Percentiles rank a stretch among this genome's conserved stretches.
Evolutionary conservation across 2,888 invertebrate genomes (phyloP).

Genomic region (Schizaphis graminum): DNA sequence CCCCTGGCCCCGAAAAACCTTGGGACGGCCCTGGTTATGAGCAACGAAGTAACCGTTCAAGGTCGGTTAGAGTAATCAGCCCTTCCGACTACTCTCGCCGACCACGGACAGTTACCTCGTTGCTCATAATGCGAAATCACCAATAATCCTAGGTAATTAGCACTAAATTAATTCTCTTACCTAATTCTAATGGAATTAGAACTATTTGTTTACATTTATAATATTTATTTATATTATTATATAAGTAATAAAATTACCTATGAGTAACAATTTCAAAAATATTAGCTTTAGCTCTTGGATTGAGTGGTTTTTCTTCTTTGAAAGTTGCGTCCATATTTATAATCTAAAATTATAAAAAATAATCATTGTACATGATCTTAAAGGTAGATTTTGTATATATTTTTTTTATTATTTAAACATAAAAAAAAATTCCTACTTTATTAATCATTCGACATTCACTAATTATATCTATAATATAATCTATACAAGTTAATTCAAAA

Average conservation of each 20-base stretch:
- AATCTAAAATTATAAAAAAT: neutral
- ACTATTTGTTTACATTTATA: neutral
- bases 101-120: too few relatives aligned
- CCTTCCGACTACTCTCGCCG: too few relatives aligned
- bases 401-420: neutral
- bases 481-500: neutral
- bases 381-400: neutral
- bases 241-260: slow-evolving; percentile 73
- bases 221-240: neutral
- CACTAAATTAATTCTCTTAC: too few relatives aligned
- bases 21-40: too few relatives aligned
- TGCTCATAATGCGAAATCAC: too few relatives aligned
- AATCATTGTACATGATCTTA: neutral
- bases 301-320: slow-evolving; percentile 70
- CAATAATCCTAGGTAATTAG: too few relatives aligned
- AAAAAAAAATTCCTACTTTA: neutral
- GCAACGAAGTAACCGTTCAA: too few relatives aligned
- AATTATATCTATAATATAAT: neutral
- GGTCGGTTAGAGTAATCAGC: too few relatives aligned
- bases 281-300: slow-evolving; percentile 76
- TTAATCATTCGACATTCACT: neutral
- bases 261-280: slow-evolving; percentile 77
- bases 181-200: too few relatives aligned
- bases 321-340: neutral
- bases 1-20: too few relatives aligned